Conservation (phyloP, 2,797 vertebrate species). For the Capromys pilorides region DNA sequence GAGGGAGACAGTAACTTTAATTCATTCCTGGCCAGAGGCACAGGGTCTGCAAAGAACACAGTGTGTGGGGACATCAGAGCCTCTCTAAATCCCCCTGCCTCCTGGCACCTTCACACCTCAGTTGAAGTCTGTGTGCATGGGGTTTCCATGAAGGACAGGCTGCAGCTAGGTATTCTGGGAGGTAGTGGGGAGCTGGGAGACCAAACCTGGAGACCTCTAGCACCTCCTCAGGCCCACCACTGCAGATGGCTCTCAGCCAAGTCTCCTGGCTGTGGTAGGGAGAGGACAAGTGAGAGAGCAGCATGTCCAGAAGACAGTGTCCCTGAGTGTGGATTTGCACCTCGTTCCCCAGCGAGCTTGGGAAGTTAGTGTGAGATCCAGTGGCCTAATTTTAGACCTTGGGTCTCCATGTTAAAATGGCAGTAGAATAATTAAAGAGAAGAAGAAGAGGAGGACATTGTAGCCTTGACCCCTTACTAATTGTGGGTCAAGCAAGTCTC, state of each 20-base stretch:
- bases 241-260: neutral
- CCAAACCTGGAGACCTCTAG: neutral
- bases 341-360: slow-evolving; percentile 37
- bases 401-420: slow-evolving; percentile 42
- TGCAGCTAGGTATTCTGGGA: neutral
- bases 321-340: slow-evolving; percentile 56
- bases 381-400: slow-evolving; percentile 76
- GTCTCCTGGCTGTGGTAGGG: neutral
- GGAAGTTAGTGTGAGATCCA: slow-evolving; percentile 57
- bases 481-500: neutral
- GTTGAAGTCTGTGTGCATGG: fast-evolving
- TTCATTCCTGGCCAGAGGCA: neutral
- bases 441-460: neutral
- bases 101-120: neutral
- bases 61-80: neutral
- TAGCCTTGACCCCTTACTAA: neutral
- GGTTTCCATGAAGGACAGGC: neutral
- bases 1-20: neutral
- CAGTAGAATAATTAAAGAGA: slow-evolving; percentile 33
- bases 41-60: neutral
- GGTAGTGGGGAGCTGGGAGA: neutral
- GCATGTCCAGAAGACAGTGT: slow-evolving; percentile 64
- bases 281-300: neutral
- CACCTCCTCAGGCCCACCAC: fast-evolving
- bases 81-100: neutral